Base-by-base conservation (phyloP, 2,113 vertebrate species). In the Bubo bubo region DNA sequence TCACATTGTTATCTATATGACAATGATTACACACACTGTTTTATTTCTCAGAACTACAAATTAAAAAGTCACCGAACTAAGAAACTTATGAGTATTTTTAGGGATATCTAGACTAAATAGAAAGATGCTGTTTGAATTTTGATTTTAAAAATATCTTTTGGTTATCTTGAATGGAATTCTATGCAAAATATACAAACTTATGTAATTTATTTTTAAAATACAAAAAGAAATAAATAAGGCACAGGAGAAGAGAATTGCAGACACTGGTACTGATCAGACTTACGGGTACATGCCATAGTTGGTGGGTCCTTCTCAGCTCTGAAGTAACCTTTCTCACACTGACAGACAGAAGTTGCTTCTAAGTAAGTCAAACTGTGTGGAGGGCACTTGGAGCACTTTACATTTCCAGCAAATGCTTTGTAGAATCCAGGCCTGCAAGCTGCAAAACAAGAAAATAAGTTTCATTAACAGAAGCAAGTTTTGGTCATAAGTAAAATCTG, bases 231-330 rank as follows among this genome's bases (percentile, higher is more conserved):
- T 4, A 62, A 41, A 67, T 3, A 12, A 81, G 53, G 34, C 22
- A 86, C 12, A 84, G 35, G 10, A 71, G 45, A 89, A 18, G 32
- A 73, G 50, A 94, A 79, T 1, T 95, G 24, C 56, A 95, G 90
- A 47, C 47, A 58, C 12, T 26, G 79, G 11, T 75, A 81, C 55
- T 18, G 53, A 81, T 90, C 52, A 96, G 70, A 99, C 99, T 99
- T 98, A 99, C 99, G 98, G 96, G 99, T 99, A 95, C 99, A 99
- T 79, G 99, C 99, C 99, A 99, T 99, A 22, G 98, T 99, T 53
- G 99, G 98, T 41, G 99, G 99, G 93, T 99, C 99, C 96, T 99
- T 99, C 82, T 98, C 99, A 50, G 99, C 98, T 91, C 99, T 98
- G 98, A 99, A 99, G 97, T 99, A 99, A 72, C 98, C 98, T 32